Percentiles rank a stretch among this genome's conserved stretches.
Conservation (phyloP, 35 echinoderm and acorn worm species). For the Lytechinus pictus region DNA sequence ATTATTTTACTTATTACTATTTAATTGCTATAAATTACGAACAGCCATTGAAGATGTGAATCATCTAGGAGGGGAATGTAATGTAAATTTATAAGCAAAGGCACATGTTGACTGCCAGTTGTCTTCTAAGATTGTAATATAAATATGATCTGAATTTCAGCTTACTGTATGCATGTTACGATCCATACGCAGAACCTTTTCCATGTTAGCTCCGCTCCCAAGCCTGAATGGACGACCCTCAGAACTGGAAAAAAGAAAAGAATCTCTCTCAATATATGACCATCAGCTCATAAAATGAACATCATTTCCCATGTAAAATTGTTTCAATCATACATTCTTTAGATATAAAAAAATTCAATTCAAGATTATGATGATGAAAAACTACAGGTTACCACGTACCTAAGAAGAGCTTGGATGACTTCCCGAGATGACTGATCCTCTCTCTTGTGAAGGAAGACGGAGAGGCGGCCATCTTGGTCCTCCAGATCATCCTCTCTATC, state of each 20-base stretch:
- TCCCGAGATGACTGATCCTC: conserved; percentile 88
- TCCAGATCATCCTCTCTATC: conserved; percentile 70
- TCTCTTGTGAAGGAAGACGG: conserved; percentile 81
- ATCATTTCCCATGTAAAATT: background rate
- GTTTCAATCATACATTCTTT: background rate
- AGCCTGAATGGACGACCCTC: conserved; percentile 84
- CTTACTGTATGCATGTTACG: conserved; percentile 75
- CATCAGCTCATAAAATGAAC: background rate
- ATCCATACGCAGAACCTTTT: conserved; percentile 84
- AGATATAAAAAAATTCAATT: background rate
- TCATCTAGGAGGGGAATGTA: too few relatives aligned
- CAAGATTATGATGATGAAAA: background rate
- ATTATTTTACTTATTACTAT: too few relatives aligned
- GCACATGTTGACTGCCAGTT: too few relatives aligned
- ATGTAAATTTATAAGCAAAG: too few relatives aligned
- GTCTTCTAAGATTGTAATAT: background rate
- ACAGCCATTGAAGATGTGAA: too few relatives aligned
- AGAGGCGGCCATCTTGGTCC: conserved; percentile 71
- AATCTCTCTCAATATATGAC: background rate
- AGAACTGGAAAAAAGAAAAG: conserved; percentile 50
- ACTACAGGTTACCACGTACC: conserved; percentile 36
- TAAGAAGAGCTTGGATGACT: conserved; percentile 78
- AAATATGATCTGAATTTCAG: background rate
- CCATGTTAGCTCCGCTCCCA: conserved; percentile 86
- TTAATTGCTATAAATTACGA: too few relatives aligned